Evolutionary conservation across 1,140 invertebrate species (phyloP).

Genomic region (Cyclina sinensis): DNA sequence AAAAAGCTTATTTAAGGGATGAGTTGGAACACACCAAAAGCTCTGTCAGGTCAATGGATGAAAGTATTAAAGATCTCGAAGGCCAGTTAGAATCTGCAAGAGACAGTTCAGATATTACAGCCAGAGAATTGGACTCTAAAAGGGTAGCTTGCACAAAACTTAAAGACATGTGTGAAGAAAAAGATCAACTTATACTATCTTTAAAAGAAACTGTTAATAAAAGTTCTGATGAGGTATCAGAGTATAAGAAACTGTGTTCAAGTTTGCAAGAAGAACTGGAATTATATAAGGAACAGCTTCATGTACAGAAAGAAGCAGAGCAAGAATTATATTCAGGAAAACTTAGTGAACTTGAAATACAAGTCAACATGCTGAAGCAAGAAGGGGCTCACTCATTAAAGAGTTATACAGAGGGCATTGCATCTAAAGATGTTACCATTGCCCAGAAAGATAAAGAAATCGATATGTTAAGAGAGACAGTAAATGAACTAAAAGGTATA

Average conservation of each 20-base stretch:
- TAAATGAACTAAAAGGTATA: not conserved
- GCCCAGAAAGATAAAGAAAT: not conserved
- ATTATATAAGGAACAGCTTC: slow-evolving; percentile 33
- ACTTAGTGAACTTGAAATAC: slow-evolving; percentile 9
- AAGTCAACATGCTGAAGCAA: slow-evolving; percentile 2
- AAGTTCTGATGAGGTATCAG: slow-evolving; percentile 49
- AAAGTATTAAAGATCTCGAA: slow-evolving; percentile 50
- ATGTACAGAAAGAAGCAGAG: not conserved
- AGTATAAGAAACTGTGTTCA: slow-evolving; percentile 62
- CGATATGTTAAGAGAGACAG: not conserved
- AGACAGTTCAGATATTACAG: slow-evolving; percentile 19
- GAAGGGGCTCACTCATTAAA: not conserved
- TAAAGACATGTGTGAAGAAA: slow-evolving; percentile 40
- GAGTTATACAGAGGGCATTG: not conserved
- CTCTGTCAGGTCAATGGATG: slow-evolving; percentile 60
- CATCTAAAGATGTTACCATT: not conserved
- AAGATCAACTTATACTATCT: slow-evolving; percentile 51
- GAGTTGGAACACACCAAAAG: slow-evolving; percentile 60
- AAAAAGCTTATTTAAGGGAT: slow-evolving; percentile 35
- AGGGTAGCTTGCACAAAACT: slow-evolving; percentile 53
- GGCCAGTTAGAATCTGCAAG: slow-evolving; percentile 46
- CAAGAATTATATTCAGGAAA: not conserved
- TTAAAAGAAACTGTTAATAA: slow-evolving; percentile 53
- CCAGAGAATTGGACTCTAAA: slow-evolving; percentile 35
- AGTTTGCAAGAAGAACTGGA: slow-evolving; percentile 46